A percentile compares a stretch with the other conserved stretches of the same genome.
Evolutionary conservation across 2,113 vertebrate genomes (phyloP).

Genomic region (Catharus fuscescens): DNA sequence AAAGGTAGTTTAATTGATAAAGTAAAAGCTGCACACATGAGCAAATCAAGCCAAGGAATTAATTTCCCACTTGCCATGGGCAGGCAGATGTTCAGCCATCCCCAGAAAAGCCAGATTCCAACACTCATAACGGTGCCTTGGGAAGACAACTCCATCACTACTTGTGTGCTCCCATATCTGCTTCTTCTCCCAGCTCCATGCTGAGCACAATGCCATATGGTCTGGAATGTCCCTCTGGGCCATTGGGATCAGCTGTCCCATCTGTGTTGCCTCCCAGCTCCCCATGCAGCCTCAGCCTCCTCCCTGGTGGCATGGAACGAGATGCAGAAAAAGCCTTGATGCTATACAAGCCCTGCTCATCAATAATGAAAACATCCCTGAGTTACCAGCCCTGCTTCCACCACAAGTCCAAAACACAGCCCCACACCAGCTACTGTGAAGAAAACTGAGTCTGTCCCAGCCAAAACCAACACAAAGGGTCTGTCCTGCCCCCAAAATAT

Average conservation of each 20-base stretch:
- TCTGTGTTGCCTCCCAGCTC: not conserved
- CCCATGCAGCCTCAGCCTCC: not conserved
- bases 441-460: not conserved
- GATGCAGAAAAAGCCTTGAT: not conserved
- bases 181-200: not conserved
- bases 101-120: not conserved
- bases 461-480: not conserved
- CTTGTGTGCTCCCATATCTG: accelerated
- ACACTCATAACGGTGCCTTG: accelerated
- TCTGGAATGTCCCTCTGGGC: not conserved
- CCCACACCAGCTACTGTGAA: not conserved
- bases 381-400: not conserved
- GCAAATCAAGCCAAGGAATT: not conserved
- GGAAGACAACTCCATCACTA: not conserved
- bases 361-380: not conserved
- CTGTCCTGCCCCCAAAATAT: not conserved
- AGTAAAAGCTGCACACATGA: not conserved
- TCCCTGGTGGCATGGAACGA: not conserved
- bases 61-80: not conserved
- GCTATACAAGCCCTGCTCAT: not conserved
- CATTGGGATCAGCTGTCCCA: not conserved
- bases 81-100: not conserved
- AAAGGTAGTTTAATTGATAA: not conserved
- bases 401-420: not conserved
- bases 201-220: not conserved